These are phyloP conservation scores for Zaprionus obscuricornis DNA, from an alignment of 2,888 invertebrate species.

Conservation along the genomic window DNA sequence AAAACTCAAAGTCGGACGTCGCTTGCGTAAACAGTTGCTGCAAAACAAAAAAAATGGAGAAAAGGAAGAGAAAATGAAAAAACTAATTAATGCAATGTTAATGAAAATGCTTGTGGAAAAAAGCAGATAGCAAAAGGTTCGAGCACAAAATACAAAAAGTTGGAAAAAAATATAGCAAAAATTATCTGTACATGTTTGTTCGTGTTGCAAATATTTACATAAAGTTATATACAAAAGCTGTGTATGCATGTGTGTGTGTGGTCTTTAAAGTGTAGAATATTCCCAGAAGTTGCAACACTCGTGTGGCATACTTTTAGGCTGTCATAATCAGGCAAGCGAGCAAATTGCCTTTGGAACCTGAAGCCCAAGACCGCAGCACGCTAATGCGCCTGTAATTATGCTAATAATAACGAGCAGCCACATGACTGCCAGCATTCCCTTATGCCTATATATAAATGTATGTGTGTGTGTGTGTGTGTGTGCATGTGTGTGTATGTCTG, in stretches of 20 bases:
- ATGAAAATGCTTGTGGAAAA: constrained; percentile 41
- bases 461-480: neutral
- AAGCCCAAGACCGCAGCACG: constrained; percentile 48
- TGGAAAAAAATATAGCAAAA: constrained; percentile 4
- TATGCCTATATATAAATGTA: constrained; percentile 4
- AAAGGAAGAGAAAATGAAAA: constrained; percentile 47
- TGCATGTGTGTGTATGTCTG: constrained; percentile 5
- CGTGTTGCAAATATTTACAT: constrained; percentile 18
- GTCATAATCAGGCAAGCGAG: constrained; percentile 58
- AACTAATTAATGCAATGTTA: constrained; percentile 67
- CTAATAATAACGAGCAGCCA: constrained; percentile 69
- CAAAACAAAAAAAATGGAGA: constrained; percentile 43
- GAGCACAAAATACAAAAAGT: no score
- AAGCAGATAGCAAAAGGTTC: neutral
- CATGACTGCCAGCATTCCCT: constrained; percentile 31
- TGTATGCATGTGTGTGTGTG: no score
- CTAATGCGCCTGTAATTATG: constrained; percentile 77
- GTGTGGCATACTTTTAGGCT: constrained; percentile 45
- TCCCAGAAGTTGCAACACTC: constrained; percentile 27
- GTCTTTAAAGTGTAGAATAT: constrained; percentile 20
- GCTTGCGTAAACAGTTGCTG: constrained; percentile 53
- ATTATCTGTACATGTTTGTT: constrained; percentile 2
- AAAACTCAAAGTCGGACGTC: constrained; percentile 25
- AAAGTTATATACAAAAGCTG: constrained; percentile 1
- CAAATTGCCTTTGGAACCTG: constrained; percentile 54